A percentile compares a stretch with the other conserved stretches of the same genome.
phyloP scores from a whole-genome alignment of 2,113 vertebrate genomes.

The Pelobates fuscus region DNA sequence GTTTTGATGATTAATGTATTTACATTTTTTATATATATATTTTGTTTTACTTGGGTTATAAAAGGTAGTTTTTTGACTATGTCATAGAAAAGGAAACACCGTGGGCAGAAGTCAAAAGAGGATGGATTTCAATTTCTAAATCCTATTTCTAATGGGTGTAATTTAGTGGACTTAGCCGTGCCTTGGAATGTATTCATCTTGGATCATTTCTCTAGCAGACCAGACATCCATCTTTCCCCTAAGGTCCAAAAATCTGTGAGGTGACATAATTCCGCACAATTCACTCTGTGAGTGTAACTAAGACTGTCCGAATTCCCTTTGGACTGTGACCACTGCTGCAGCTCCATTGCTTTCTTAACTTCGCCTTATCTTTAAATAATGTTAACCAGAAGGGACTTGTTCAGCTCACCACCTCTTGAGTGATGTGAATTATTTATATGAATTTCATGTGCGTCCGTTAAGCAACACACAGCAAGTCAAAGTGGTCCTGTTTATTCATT shows the following conservation, averaged over 20 bases:
- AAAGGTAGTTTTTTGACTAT: too few relatives aligned
- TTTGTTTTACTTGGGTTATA: too few relatives aligned
- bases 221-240: slow-evolving; percentile 73
- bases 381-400: slow-evolving; percentile 89
- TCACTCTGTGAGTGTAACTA: slow-evolving; percentile 72
- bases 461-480: slow-evolving; percentile 68
- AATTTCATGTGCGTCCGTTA: slow-evolving; percentile 81
- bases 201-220: slow-evolving; percentile 74
- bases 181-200: slow-evolving; percentile 66
- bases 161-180: slow-evolving; percentile 59
- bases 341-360: slow-evolving; percentile 82
- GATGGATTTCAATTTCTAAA: slow-evolving; percentile 48
- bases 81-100: too few relatives aligned
- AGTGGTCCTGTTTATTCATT: slow-evolving; percentile 68
- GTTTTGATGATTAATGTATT: too few relatives aligned
- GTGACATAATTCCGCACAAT: slow-evolving; percentile 79
- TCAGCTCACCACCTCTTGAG: slow-evolving; percentile 76
- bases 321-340: slow-evolving; percentile 75
- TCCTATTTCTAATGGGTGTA: slow-evolving; percentile 54
- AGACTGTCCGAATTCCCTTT: slow-evolving; percentile 82
- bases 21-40: too few relatives aligned
- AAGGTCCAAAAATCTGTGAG: slow-evolving; percentile 74
- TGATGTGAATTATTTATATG: slow-evolving; percentile 93
- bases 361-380: slow-evolving; percentile 84
- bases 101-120: too few relatives aligned